Base-by-base conservation (phyloP, 2,113 vertebrate species). In the Atrichornis clamosus region DNA sequence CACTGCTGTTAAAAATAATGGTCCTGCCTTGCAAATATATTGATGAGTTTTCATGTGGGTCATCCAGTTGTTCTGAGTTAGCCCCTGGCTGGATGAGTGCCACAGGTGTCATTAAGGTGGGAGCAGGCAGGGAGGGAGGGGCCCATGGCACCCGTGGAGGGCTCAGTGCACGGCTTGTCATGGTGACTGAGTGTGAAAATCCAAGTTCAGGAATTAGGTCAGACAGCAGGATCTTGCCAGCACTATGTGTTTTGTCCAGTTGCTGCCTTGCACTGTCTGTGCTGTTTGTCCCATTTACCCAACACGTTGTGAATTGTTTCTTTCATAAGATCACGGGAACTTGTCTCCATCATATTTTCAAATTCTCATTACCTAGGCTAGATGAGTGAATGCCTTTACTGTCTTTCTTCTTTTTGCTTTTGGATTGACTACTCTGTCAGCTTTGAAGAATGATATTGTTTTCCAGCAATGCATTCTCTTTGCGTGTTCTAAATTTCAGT, bases 91-190 rank as follows among this genome's bases (percentile, higher is more conserved):
- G 70, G 41, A 41, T 37, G 46, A 56, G 35, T 52, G 37, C 28
- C 42, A 19, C 10, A 28, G n/a, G 46, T 62, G 63, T 32, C 52
- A 47, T 28, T 33, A 72, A 35, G 52, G 39, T 30, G 74, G 55
- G 26, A 60, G 23, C 56, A 65, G 72, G 22, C 19, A n/a, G 60
- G 28, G 41, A 73, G 13, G 64, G 56, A 77, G 59, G 73, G 68
- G 42, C 22, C 0, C 0, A 4, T 27, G 27, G 33, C 27, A 39
- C 14, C 49, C 0, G 0, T 78, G 60, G 50, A 77, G 39, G 23
- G 33, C 37, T 46, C 23, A 23, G 18, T 26, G 32, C 26, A 9
- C 0, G 0, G 26, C 23, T 89, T 16, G 14, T 53, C 68, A 6
- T 0, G 0, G 33, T 9, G 6, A 19, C 59, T 13, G 28, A 49